Evolutionary conservation across 2,113 vertebrate species (phyloP).

Genomic region (Cavia aperea): DNA sequence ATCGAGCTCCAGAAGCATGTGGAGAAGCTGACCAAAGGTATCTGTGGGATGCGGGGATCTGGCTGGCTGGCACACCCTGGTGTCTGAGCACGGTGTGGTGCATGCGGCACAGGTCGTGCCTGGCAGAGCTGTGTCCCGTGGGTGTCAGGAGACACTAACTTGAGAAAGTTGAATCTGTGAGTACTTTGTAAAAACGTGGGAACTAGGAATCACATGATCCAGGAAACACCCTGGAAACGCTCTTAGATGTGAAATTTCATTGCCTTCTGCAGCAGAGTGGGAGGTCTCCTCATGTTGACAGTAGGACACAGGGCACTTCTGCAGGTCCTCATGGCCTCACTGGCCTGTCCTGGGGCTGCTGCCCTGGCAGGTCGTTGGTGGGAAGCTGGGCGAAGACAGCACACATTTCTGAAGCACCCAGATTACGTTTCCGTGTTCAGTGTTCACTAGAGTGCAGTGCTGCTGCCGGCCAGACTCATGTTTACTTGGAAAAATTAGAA

Average conservation of each 20-base stretch:
- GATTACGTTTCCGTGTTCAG: background rate
- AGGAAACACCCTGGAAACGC: background rate
- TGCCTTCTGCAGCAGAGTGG: background rate
- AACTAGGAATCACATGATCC: background rate
- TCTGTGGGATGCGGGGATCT: background rate
- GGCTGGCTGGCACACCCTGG: background rate
- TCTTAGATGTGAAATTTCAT: background rate
- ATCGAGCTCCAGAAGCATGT: constrained; percentile 97
- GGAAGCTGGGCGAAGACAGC: background rate
- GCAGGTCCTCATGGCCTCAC: background rate
- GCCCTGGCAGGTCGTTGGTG: background rate
- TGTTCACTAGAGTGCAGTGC: background rate
- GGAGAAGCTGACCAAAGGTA: constrained; percentile 97
- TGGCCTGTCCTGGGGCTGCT: background rate
- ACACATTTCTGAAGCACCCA: background rate
- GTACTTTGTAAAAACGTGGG: background rate
- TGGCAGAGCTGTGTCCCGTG: background rate
- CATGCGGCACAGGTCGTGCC: no score
- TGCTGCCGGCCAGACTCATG: background rate
- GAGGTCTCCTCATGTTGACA: background rate
- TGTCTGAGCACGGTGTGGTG: no score
- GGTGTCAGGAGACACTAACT: background rate
- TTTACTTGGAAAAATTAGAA: background rate
- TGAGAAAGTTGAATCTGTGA: background rate
- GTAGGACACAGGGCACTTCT: background rate